phyloP scores from a whole-genome alignment of 2,797 vertebrate species.

The Acanthis flammea region DNA sequence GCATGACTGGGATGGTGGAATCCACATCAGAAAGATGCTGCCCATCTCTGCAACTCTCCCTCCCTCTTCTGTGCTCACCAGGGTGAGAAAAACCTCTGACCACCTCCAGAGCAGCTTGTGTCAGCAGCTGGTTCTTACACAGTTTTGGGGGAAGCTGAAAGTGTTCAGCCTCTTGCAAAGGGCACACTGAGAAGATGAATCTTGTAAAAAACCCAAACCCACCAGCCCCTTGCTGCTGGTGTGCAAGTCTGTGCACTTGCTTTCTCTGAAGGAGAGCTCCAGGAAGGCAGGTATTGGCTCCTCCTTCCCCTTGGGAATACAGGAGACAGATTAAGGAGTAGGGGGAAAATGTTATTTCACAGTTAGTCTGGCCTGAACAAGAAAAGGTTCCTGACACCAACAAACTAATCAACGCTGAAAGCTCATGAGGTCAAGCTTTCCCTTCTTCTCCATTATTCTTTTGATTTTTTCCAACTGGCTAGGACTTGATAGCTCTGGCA shows the following conservation, averaged over 20 bases:
- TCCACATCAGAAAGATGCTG: background rate
- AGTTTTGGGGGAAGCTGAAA: background rate
- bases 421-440: slow-evolving; percentile 51
- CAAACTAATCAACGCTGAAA: slow-evolving; percentile 59
- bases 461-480: slow-evolving; percentile 18
- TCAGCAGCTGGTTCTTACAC: background rate
- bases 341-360: background rate
- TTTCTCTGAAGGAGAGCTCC: background rate
- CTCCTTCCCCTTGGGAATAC: background rate
- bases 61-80: background rate
- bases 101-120: background rate
- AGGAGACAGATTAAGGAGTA: slow-evolving; percentile 18
- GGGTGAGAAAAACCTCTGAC: background rate
- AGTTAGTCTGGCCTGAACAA: background rate
- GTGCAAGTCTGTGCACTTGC: background rate
- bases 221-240: background rate
- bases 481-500: background rate
- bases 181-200: background rate
- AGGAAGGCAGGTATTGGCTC: background rate
- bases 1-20: background rate
- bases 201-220: background rate
- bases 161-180: background rate
- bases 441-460: slow-evolving; percentile 44
- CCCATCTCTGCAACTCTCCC: background rate
- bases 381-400: slow-evolving; percentile 47